phyloP scores from a whole-genome alignment of 2,888 invertebrate species.

The Lochmaea capreae region DNA sequence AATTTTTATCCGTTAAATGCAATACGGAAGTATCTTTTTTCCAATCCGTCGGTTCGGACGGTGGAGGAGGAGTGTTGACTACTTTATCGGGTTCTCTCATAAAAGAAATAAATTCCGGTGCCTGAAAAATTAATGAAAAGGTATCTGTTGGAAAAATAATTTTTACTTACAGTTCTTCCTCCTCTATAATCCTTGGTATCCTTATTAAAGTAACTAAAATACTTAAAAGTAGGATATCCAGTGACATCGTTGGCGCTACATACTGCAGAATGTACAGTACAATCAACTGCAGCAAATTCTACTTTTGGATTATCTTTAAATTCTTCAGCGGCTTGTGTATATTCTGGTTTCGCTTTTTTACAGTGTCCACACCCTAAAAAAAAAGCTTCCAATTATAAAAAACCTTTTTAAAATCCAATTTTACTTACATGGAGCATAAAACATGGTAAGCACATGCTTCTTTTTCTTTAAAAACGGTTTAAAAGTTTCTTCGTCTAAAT shows the following conservation, averaged over 20 bases:
- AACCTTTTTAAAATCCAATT: neutral
- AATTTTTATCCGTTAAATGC: constrained; percentile 71
- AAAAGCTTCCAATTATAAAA: neutral
- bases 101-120: constrained; percentile 74
- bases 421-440: constrained; percentile 91
- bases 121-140: constrained; percentile 64
- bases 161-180: constrained; percentile 63
- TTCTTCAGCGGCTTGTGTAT: constrained; percentile 77
- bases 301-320: constrained; percentile 83
- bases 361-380: constrained; percentile 90
- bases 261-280: constrained; percentile 72
- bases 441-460: constrained; percentile 90
- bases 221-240: constrained; percentile 89
- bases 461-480: constrained; percentile 82
- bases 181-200: constrained; percentile 76
- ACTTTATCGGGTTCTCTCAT: constrained; percentile 69
- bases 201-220: constrained; percentile 86
- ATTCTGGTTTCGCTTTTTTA: constrained; percentile 87
- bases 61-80: constrained; percentile 51
- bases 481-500: constrained; percentile 80
- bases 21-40: constrained; percentile 65
- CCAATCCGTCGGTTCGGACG: constrained; percentile 62
- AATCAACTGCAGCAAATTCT: constrained; percentile 86
- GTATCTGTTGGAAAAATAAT: neutral
- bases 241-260: constrained; percentile 79